These are phyloP conservation scores for Drosophila saltans DNA, from an alignment of 1,140 invertebrate species.

Conservation along the genomic window DNA sequence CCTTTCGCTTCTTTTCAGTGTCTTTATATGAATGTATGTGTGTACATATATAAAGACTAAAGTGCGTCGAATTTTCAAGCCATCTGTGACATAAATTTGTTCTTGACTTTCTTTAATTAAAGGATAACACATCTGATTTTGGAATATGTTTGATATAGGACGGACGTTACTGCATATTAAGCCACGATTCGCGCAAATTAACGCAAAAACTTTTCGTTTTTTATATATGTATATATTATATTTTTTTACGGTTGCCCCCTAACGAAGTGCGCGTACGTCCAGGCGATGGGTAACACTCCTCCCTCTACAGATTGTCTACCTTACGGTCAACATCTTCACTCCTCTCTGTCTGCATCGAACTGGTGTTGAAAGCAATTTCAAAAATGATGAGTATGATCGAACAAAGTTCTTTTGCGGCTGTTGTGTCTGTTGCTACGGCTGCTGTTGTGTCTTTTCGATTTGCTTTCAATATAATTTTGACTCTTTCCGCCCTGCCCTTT, in stretches of 20 bases:
- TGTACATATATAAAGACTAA: background rate
- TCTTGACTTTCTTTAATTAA: constrained; percentile 10
- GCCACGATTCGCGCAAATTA: constrained; percentile 77
- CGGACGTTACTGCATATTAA: constrained; percentile 64
- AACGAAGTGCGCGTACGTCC: constrained; percentile 40
- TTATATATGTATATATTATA: too few relatives aligned
- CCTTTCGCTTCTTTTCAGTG: background rate
- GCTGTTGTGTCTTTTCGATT: constrained; percentile 75
- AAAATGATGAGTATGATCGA: constrained; percentile 83
- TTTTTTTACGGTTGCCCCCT: background rate
- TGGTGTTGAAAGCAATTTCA: constrained; percentile 83
- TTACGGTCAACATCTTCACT: constrained; percentile 24
- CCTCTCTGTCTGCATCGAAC: constrained; percentile 45
- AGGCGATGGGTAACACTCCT: constrained; percentile 16
- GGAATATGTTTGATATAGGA: background rate
- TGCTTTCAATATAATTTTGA: constrained; percentile 75
- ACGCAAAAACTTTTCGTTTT: constrained; percentile 51
- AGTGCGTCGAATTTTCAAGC: background rate
- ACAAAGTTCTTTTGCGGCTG: constrained; percentile 48
- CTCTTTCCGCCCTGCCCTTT: background rate
- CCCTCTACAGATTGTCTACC: constrained; percentile 5
- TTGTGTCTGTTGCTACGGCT: constrained; percentile 30
- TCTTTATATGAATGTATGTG: background rate
- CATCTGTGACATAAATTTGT: constrained; percentile 15
- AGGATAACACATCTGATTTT: constrained; percentile 20